Evolutionary conservation across 2,113 vertebrate genomes (phyloP).

Genomic region (Felis chaus): DNA sequence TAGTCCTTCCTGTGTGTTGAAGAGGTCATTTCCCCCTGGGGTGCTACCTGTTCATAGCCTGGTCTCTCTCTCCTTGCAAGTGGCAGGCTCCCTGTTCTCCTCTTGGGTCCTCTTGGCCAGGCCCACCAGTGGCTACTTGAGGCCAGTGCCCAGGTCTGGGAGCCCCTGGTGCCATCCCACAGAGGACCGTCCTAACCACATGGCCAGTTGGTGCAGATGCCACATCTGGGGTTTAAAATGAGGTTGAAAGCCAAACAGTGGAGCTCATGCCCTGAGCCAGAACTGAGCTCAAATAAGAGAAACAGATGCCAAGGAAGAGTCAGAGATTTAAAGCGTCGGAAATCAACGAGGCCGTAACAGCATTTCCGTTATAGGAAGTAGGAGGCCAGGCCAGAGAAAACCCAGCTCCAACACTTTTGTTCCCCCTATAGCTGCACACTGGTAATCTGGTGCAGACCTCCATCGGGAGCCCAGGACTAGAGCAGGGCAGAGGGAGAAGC

Average conservation of each 20-base stretch:
- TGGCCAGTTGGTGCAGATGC: not conserved
- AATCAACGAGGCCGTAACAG: not conserved
- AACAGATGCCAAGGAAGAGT: not conserved
- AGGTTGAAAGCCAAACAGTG: not conserved
- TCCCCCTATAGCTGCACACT: too few relatives aligned
- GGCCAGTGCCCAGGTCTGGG: not conserved
- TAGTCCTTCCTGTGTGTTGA: too few relatives aligned
- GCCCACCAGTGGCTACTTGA: not conserved
- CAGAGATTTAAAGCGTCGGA: not conserved
- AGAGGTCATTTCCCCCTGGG: not conserved
- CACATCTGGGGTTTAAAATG: not conserved
- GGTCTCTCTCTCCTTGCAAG: not conserved
- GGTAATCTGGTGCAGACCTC: not conserved
- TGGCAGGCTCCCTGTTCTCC: not conserved
- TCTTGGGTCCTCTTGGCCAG: not conserved
- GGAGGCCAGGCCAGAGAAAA: not conserved
- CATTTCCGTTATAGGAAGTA: not conserved
- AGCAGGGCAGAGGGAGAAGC: not conserved
- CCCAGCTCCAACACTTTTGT: not conserved
- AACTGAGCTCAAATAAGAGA: not conserved
- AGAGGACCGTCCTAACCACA: not conserved
- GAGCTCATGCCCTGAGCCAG: not conserved
- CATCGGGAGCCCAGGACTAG: fast-evolving
- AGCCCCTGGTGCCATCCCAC: not conserved
- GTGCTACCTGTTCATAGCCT: fast-evolving